Evolutionary conservation across 2,113 vertebrate genomes (phyloP), one percentile per base, ranked within the genome.

Genomic region (Maccullochella peelii): DNA sequence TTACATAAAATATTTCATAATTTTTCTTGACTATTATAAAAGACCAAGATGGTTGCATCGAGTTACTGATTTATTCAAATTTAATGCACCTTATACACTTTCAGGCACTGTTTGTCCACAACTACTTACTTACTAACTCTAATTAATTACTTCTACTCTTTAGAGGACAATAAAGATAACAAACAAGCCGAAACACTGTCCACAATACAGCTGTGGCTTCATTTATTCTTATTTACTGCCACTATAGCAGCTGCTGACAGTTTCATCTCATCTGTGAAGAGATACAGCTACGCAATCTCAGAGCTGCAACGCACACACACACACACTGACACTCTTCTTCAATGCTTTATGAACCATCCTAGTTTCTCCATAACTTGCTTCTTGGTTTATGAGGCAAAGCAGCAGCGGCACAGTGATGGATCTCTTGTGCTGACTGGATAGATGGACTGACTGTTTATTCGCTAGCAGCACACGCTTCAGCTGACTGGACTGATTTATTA

Each of bases 301-400:
- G 20, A 6, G 23, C 33, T 18, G 55, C 40, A 10, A 77, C 54
- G 33, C 36, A 49, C 33, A 40, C 14, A 59, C 25, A 38, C 33
- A 50, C 68, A 54, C 82, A 20, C 14, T 0, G 10, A 54, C 49
- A 49, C 59, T 49, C 73, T 27, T 70, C 61, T 52, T 69, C 30
- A 0, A 2, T 77, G 82, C 66, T 91, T 88, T 76, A 84, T 77
- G 85, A 78, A n/a, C 40, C 86, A 0, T 3, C 33, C 33, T 33
- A 33, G 40, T 69, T 47, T 36, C 81, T 77, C 68, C 9, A 15
- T 67, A 54, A 83, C 71, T 66, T 23, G 21, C 38, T 8, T 68
- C 38, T 76, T 54, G 85, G 33, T 92, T 92, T 89, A 93, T 88
- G 88, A 84, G 89, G 87, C 89, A 50, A 9, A 42, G 86, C 30